Evolutionary conservation across 2,797 vertebrate species (phyloP), one percentile per base, ranked within the genome.

Genomic region (Phalloptychus januarius): DNA sequence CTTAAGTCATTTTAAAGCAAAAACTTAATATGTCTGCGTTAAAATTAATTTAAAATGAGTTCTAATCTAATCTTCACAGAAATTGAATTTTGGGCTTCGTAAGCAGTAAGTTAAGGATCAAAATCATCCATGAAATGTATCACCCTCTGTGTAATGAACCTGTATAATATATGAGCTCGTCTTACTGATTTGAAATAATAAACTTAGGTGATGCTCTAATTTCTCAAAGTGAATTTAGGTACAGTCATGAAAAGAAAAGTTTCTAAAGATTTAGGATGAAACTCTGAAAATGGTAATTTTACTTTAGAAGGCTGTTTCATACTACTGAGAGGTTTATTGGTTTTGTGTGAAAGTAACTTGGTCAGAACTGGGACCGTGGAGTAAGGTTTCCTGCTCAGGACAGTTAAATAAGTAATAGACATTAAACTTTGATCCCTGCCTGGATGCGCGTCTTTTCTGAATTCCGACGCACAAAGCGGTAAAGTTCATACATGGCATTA

Each of bases 371-470:
- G 86, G 85, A 81, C 63, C 40, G 78, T 28, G 81, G 83, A 52
- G 81, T 91, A 83, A 78, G 61, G 79, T 88, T 80, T 89, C 86
- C 78, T 8, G 75, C 72, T 45, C 28, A 4, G 65, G 44, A 25
- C 40, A 6, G n/a, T 76, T 93, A 80, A 92, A 94, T 94, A 89
- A 92, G 18, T 92, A 86, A 93, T 91, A 81, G 44, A 7, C 84
- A 84, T 86, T 84, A 88, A 89, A 88, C 73, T 81, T 73, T 77
- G 44, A 81, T 81, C 46, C 67, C 5, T 33, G 54, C 25, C 18
- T 77, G 42, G 10, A 33, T 54, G 63, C 7, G 74, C 12, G 44
- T 40, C 15, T 36, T 52, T 2, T 58, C 33, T 65, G 7, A 33
- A 48, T 36, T 6, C 5, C 42, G 7, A 13, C 12, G 15, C 23